phyloP scores from a whole-genome alignment of 2,888 invertebrate genomes.

The Eupithecia centaureata region DNA sequence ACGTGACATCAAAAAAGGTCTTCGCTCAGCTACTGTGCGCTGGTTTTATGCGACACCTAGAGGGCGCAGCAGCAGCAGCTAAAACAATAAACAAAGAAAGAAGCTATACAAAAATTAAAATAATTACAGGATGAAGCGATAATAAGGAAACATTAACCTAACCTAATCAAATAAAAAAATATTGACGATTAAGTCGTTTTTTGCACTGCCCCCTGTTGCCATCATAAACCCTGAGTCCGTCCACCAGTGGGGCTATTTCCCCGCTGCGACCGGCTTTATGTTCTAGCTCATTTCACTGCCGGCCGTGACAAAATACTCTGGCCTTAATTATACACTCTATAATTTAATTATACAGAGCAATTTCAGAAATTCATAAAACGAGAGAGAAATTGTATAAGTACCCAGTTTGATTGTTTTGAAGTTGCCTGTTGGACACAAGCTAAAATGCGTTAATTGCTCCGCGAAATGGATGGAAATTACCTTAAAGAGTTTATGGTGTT shows the following conservation, averaged over 20 bases:
- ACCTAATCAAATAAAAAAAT: too few relatives aligned
- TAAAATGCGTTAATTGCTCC: constrained; percentile 28
- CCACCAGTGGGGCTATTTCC: constrained; percentile 39
- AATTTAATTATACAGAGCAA: constrained; percentile 39
- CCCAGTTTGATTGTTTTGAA: constrained; percentile 26
- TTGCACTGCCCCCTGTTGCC: background rate
- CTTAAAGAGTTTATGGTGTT: background rate
- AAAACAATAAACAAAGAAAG: too few relatives aligned
- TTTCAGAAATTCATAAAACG: constrained; percentile 36
- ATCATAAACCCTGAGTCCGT: constrained; percentile 14
- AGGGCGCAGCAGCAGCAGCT: too few relatives aligned
- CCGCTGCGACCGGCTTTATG: constrained; percentile 47
- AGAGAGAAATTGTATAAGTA: constrained; percentile 26
- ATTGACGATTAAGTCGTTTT: too few relatives aligned
- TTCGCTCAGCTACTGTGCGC: too few relatives aligned
- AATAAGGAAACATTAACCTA: too few relatives aligned
- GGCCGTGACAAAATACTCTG: constrained; percentile 48
- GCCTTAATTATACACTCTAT: constrained; percentile 42
- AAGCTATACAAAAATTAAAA: too few relatives aligned
- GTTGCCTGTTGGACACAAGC: constrained; percentile 29
- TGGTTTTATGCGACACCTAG: too few relatives aligned
- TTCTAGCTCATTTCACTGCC: constrained; percentile 54
- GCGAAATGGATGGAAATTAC: constrained; percentile 11
- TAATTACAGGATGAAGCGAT: too few relatives aligned
- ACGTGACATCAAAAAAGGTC: too few relatives aligned